A percentile compares a stretch with the other conserved stretches of the same genome.
Conservation (phyloP, 1,140 invertebrate genomes). For the Lutraria rhynchaena region DNA sequence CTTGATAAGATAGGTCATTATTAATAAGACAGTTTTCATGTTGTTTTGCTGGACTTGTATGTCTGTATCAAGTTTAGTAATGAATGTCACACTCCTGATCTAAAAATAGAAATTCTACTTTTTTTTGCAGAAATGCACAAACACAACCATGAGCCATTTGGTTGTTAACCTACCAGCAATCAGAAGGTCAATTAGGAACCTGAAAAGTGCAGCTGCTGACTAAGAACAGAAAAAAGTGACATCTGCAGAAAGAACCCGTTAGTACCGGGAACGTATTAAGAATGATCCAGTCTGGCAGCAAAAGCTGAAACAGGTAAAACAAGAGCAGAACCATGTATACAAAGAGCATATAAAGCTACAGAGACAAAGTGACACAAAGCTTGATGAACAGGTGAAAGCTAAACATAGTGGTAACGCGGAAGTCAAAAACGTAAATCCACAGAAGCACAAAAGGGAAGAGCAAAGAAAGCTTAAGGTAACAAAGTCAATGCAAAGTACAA, state of each 20-base stretch:
- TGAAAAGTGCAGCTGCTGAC: neutral
- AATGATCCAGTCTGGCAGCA: constrained; percentile 19
- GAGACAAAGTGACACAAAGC: neutral
- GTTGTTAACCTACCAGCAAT: constrained; percentile 11
- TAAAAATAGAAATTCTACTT: neutral
- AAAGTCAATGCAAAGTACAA: constrained; percentile 1
- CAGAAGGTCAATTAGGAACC: constrained; percentile 12
- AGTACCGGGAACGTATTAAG: constrained; percentile 36
- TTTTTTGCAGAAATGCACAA: neutral
- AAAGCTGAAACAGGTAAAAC: constrained; percentile 35
- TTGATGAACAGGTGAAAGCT: constrained; percentile 22
- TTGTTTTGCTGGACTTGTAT: constrained; percentile 5
- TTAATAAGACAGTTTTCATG: neutral
- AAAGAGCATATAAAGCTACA: constrained; percentile 7
- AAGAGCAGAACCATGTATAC: constrained; percentile 14
- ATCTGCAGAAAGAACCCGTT: constrained; percentile 12
- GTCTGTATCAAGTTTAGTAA: constrained; percentile 6
- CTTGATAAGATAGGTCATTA: neutral
- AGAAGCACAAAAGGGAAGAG: neutral
- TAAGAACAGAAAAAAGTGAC: constrained; percentile 6
- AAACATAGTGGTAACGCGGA: constrained; percentile 48
- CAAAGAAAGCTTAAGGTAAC: constrained; percentile 2
- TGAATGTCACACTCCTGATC: constrained; percentile 19
- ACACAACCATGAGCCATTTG: constrained; percentile 17
- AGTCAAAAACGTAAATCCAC: too few relatives aligned